These are phyloP conservation scores for Lepidotrigona ventralis DNA, from an alignment of 1,140 invertebrate genomes.

Conservation along the genomic window DNA sequence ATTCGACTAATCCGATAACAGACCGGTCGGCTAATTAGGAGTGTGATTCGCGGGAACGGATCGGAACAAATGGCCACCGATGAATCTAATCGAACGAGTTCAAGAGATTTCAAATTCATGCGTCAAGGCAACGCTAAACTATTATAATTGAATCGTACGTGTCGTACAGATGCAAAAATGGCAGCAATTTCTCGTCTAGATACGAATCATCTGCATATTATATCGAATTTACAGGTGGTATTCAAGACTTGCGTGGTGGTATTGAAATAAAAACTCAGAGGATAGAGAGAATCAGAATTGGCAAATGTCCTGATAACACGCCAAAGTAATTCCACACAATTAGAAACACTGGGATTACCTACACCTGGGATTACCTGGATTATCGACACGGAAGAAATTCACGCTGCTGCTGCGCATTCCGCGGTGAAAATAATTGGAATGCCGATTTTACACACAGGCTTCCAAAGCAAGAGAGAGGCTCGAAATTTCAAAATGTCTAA, in stretches of 20 bases:
- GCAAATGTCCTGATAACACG: neutral
- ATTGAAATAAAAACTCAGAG: too few relatives aligned
- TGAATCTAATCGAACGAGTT: conserved; percentile 11
- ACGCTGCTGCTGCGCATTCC: neutral
- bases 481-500: neutral
- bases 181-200: neutral
- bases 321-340: neutral
- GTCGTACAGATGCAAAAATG: neutral
- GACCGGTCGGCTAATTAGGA: conserved; percentile 21
- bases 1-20: conserved; percentile 12
- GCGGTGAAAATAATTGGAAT: neutral
- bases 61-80: conserved; percentile 3
- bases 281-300: neutral
- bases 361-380: neutral
- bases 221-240: neutral
- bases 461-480: neutral
- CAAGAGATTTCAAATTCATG: neutral
- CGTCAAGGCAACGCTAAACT: neutral
- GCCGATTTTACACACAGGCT: neutral
- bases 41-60: neutral
- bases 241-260: too few relatives aligned
- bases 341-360: neutral
- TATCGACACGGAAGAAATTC: neutral
- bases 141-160: neutral
- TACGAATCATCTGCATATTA: neutral